Conservation (phyloP, 1,140 invertebrate genomes). For the Dinoponera quadriceps region DNA sequence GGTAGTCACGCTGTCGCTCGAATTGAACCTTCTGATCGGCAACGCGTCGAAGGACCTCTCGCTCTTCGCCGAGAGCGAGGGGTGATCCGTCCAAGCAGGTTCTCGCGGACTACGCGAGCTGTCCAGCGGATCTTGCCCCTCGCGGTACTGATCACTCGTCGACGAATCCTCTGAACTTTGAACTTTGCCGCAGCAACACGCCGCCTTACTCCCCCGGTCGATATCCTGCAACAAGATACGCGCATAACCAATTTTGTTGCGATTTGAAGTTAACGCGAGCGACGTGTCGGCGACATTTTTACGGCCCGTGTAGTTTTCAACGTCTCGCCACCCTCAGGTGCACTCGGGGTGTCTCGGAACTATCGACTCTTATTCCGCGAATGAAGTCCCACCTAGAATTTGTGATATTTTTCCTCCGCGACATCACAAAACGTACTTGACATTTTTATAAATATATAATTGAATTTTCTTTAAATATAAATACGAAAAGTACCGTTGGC, state of each 20-base stretch:
- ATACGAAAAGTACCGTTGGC: too few species aligned
- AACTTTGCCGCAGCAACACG: slow-evolving; percentile 62
- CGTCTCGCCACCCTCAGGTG: background rate
- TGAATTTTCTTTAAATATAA: too few species aligned
- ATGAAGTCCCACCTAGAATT: background rate
- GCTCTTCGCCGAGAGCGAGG: background rate
- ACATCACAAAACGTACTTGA: background rate
- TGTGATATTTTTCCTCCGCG: too few species aligned
- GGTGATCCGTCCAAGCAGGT: background rate
- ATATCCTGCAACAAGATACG: slow-evolving; percentile 66
- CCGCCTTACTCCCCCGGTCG: slow-evolving; percentile 36
- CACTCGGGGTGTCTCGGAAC: background rate
- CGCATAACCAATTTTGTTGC: slow-evolving; percentile 22
- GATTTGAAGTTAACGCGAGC: slow-evolving; percentile 9
- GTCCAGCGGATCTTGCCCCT: background rate
- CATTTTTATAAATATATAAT: too few species aligned
- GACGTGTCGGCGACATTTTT: background rate
- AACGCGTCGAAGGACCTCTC: background rate
- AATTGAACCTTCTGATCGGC: slow-evolving; percentile 68
- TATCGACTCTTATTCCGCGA: background rate
- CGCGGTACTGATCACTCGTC: background rate
- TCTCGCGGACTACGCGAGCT: background rate
- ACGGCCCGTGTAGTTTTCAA: background rate
- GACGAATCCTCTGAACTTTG: slow-evolving; percentile 29
- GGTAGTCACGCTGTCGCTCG: slow-evolving; percentile 67